Base-by-base conservation (phyloP, 1,140 invertebrate species). In the Ceratosolen solmsi region DNA sequence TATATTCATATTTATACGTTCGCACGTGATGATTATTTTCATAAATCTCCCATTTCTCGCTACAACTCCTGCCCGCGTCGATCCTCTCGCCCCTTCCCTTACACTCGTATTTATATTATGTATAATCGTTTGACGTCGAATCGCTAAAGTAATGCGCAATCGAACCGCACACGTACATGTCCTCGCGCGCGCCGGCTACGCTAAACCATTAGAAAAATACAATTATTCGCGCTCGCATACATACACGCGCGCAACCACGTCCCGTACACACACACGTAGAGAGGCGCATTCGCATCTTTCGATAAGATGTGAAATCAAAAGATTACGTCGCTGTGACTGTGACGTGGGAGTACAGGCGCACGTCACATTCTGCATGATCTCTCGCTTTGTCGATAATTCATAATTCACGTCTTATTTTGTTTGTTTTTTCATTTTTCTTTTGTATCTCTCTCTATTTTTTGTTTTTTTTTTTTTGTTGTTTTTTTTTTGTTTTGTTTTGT, bases 151-250 rank as follows among this genome's bases (percentile, higher is more conserved):
- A 85, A 84, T 83, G 83, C 81, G 77, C 60, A 33, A 25, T 5
- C 25, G 38, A 2, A 38, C 22, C 17, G 68, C 56, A 65, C 82
- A 76, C 49, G 51, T 46, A n/a, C 60, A n/a, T 25, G n/a, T 11
- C 20, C 13, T 22, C 22, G n/a, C 15, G 71, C 65, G 49, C 63
- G 80, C 71, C 78, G 72, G 84, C 70, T 73, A 85, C 84, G 86
- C 82, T 86, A 80, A 89, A 90, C 90, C 84, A 91, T 91, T 91
- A 90, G 86, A 90, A 91, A 90, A 91, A 91, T 90, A 90, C 87
- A 87, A 80, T 80, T 88, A 89, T 89, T 87, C 86, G 85, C 87
- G 86, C 84, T 84, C 81, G 46, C 86, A 83, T 83, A 68, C 73
- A 15, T 51, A 22, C 76, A 68, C 56, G 7, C 74, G 46, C 56